Base-by-base conservation (phyloP, 2,797 vertebrate genomes). In the Oophaga sylvatica region DNA sequence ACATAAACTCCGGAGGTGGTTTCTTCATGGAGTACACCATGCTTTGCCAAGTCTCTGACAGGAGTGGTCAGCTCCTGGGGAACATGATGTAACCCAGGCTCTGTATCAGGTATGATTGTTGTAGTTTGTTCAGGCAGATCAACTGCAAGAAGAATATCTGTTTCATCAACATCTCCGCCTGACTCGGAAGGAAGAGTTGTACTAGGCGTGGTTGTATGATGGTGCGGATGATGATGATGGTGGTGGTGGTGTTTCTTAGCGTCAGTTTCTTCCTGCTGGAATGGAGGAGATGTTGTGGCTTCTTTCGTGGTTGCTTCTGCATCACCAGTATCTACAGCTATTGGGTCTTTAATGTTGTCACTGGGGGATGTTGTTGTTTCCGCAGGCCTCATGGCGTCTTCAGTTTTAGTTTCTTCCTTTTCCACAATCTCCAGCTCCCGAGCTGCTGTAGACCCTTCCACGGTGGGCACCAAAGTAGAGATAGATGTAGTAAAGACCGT, bases 271-370 rank as follows among this genome's bases (percentile, higher is more conserved):
- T 5, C 22, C 20, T 12, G 48, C 5, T 90, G 92, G 80, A 91
- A 91, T 73, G 90, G 56, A 0, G 92, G 86, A 0, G 53, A 84
- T 86, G 92, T 91, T 2, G 6, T 53, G 11, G 26, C 59, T 84
- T 91, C 86, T 5, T 89, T 82, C n/a, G 88, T 70, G 0, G 3
- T 1, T 0, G 20, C 80, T n/a, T 85, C 87, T 35, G 26, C 17
- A 19, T 9, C 48, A 62, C 81, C 67, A 70, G 86, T 29, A 45
- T 90, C 92, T 56, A 89, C 84, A 5, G 87, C 56, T 83, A 78
- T 71, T 17, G 90, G 70, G 67, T 92, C 92, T 80, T 91, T 91
- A 81, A 87, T 48, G 5, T 63, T 1, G 78, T 5, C 81, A 79
- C n/a, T 45, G 0, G 87, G 29, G 31, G 31, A 10, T 31, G 70